Evolutionary conservation across 2,888 invertebrate genomes (phyloP).

Genomic region (Schrankia costaestrigalis): DNA sequence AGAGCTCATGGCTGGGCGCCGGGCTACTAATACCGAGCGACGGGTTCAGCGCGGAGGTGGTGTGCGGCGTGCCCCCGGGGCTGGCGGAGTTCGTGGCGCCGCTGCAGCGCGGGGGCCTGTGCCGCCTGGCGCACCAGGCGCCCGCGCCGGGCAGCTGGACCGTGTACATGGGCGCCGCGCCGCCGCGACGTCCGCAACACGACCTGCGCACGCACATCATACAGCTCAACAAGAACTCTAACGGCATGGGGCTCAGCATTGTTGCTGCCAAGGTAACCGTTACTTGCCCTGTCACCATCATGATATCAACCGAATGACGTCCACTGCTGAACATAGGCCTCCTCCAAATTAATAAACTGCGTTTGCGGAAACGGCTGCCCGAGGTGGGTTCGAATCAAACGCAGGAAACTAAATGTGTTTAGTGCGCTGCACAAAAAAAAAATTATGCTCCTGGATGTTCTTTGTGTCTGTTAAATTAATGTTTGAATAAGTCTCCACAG

Average conservation of each 20-base stretch:
- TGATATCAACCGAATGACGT: too few relatives aligned
- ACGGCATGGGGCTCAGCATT: slow-evolving; percentile 99
- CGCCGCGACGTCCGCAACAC: slow-evolving; percentile 80
- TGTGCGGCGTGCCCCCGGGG: slow-evolving; percentile 96
- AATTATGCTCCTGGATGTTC: too few relatives aligned
- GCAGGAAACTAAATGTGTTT: too few relatives aligned
- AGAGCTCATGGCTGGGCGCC: slow-evolving; percentile 93
- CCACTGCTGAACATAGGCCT: neutral
- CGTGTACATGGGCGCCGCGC: slow-evolving; percentile 87
- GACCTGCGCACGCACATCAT: slow-evolving; percentile 84
- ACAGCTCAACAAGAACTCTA: slow-evolving; percentile 94
- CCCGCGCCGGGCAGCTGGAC: slow-evolving; percentile 97
- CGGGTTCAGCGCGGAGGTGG: slow-evolving; percentile 98
- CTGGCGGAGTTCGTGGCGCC: slow-evolving; percentile 93
- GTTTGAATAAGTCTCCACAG: too few relatives aligned
- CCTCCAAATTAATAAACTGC: too few relatives aligned
- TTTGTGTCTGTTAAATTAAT: too few relatives aligned
- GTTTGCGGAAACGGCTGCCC: too few relatives aligned
- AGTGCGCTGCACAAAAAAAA: too few relatives aligned
- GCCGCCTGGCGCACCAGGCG: slow-evolving; percentile 94
- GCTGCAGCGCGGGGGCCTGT: slow-evolving; percentile 91
- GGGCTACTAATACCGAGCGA: slow-evolving; percentile 97
- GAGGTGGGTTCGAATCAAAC: too few relatives aligned
- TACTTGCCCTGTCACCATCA: neutral
- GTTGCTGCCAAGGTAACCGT: slow-evolving; percentile 97